Evolutionary conservation across 2,888 invertebrate genomes (phyloP).

Genomic region (Kryphioiulus occultus): DNA sequence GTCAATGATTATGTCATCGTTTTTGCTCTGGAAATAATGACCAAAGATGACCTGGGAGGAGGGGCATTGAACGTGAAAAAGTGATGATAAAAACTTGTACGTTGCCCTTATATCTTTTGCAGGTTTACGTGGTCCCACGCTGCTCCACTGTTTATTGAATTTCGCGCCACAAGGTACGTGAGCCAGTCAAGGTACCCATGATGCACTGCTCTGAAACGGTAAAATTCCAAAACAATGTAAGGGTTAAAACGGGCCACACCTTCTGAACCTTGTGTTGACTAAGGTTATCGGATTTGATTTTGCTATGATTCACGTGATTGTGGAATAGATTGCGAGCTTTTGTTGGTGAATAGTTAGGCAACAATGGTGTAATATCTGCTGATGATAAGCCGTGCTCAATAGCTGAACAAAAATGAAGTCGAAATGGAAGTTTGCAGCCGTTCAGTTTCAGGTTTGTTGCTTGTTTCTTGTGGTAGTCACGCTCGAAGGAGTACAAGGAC

Average conservation of each 20-base stretch:
- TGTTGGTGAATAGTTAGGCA: background rate
- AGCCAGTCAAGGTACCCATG: background rate
- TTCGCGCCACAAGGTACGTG: too few relatives aligned
- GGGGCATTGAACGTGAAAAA: too few relatives aligned
- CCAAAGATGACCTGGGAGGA: too few relatives aligned
- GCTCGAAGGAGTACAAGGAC: conserved; percentile 33
- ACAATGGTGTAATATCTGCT: conserved; percentile 14
- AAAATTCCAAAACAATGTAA: background rate
- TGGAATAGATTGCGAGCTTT: background rate
- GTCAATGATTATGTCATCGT: too few relatives aligned
- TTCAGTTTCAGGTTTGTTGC: conserved; percentile 13
- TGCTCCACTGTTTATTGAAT: too few relatives aligned
- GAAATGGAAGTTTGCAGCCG: background rate
- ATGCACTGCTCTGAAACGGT: background rate
- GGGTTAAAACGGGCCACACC: background rate
- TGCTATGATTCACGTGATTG: background rate
- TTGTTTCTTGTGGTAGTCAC: conserved; percentile 14
- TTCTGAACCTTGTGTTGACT: background rate
- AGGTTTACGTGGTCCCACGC: too few relatives aligned
- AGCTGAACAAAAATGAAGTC: background rate
- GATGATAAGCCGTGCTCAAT: background rate
- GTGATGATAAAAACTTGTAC: too few relatives aligned
- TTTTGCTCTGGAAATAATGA: too few relatives aligned
- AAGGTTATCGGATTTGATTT: background rate
- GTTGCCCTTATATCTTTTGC: too few relatives aligned